These are phyloP conservation scores for Struthidea cinerea DNA, from an alignment of 2,113 vertebrate species.

Conservation along the genomic window DNA sequence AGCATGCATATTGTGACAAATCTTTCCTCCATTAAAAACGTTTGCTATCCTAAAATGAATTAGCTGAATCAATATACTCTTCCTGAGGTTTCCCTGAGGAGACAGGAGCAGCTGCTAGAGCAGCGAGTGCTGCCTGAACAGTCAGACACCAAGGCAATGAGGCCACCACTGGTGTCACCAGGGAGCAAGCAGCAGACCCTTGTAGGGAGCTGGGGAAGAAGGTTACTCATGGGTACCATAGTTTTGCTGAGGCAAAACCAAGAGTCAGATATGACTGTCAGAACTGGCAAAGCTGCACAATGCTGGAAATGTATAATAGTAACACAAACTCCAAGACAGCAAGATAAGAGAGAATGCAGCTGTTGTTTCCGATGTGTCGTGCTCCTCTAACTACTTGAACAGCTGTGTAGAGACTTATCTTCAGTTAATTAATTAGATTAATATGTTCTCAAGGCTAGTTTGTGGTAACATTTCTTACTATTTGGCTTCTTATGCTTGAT, in stretches of 20 bases:
- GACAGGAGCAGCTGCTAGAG: neutral
- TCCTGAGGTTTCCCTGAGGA: neutral
- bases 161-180: neutral
- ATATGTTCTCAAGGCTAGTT: neutral
- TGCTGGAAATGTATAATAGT: neutral
- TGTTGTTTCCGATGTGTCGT: neutral
- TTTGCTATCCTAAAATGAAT: conserved; percentile 16
- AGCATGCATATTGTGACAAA: neutral
- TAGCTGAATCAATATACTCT: neutral
- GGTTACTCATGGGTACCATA: neutral
- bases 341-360: neutral
- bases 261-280: neutral
- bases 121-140: neutral
- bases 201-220: neutral
- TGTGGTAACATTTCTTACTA: neutral
- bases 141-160: neutral
- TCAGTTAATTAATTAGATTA: neutral
- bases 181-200: neutral
- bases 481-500: neutral
- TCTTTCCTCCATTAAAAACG: neutral
- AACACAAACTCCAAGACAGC: neutral
- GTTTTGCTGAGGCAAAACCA: neutral
- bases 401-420: neutral
- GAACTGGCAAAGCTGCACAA: neutral
- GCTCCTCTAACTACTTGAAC: neutral